Evolutionary conservation across 2,888 invertebrate species (phyloP), one percentile per base, ranked within the genome.

Genomic region (Linnaemya vulpina): DNA sequence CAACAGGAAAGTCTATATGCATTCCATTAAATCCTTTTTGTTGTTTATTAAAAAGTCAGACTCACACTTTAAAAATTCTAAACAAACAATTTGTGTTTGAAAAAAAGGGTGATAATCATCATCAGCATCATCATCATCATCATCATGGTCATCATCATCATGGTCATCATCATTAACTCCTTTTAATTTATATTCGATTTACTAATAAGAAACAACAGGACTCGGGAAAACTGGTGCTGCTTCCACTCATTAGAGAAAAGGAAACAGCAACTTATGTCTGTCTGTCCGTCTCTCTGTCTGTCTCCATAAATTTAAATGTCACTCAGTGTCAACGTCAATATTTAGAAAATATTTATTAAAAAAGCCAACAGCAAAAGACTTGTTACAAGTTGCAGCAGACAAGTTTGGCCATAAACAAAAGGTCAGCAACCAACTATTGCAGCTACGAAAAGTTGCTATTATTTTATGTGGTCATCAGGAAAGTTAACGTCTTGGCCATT

Each of bases 291-390:
- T 35, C 13, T 49, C 63, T 58, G 25, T 49, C 15, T 62, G 15
- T 17, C 20, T 35, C 13, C 30, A 22, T 53, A 40, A 55, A 70
- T 70, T 70, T 65, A 70, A 25, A 70, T 70, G 71, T 73, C 77
- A 74, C 67, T 74, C 74, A 73, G 55, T 77, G 80, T 81, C 84
- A 80, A 74, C 71, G 51, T 74, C 62, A 77, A 81, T 84, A 77
- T 63, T 80, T 68, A 62, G 62, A 67, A 77, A 81, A 77, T 80
- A 80, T 67, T 83, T 62, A 70, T 30, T 55, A 62, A 77, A 68
- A 58, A 63, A 30, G 8, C 30, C 46, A 13, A 81, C 84, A 77
- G 73, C 67, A 81, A 84, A 80, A 77, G 53, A 77, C 22, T 75
- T 81, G 51, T 43, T n/a, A 9, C 0, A 17, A 10, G 9, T 51